Evolutionary conservation across 2,797 vertebrate species (phyloP).

Genomic region (Lepilemur ruficaudatus): DNA sequence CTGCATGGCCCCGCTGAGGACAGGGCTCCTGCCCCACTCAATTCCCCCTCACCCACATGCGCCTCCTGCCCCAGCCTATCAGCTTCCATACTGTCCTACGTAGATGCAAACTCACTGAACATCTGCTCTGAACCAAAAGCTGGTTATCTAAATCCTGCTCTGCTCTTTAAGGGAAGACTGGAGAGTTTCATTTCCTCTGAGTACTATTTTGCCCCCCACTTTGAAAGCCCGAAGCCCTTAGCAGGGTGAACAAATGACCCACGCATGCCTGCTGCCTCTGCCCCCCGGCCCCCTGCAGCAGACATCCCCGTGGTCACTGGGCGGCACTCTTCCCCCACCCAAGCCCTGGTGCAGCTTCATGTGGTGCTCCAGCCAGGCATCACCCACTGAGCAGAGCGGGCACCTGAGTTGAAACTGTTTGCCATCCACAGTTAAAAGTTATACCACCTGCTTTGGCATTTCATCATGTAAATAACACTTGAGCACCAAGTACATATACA

Average conservation of each 20-base stretch:
- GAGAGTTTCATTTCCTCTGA: neutral
- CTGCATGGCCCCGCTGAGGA: neutral
- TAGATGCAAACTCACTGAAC: neutral
- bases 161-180: neutral
- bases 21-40: fast-evolving
- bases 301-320: neutral
- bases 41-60: neutral
- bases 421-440: neutral
- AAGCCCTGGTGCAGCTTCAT: neutral
- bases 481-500: neutral
- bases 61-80: neutral
- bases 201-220: neutral
- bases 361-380: too few relatives aligned
- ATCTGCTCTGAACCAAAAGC: neutral
- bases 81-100: too few relatives aligned
- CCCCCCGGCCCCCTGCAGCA: neutral
- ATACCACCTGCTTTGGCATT: neutral
- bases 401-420: neutral
- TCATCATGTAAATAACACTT: neutral
- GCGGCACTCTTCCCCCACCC: neutral
- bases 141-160: neutral
- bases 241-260: neutral
- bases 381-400: neutral
- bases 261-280: neutral
- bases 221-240: neutral